Conservation (phyloP, 2,113 vertebrate genomes). For the Nipponia nippon region DNA sequence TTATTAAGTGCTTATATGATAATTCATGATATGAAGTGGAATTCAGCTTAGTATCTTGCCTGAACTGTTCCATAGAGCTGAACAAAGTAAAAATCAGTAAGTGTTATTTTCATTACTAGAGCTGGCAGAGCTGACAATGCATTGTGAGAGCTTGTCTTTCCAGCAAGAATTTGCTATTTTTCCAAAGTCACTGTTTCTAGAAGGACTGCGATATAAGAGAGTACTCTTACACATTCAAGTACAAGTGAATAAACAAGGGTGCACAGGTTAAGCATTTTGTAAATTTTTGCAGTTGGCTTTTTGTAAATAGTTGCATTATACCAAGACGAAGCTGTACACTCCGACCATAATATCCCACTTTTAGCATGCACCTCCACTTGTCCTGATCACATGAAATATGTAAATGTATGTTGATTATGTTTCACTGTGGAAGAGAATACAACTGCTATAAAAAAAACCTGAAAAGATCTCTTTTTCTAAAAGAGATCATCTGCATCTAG, state of each 20-base stretch:
- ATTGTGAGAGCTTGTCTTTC: not conserved
- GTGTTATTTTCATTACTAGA: not conserved
- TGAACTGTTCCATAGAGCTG: not conserved
- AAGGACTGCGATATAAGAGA: not conserved
- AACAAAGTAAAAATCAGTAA: not conserved
- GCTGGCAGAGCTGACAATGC: not conserved
- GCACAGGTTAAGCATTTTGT: not conserved
- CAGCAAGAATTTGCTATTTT: not conserved
- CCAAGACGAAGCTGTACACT: not conserved
- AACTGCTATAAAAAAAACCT: not conserved
- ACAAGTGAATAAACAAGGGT: not conserved
- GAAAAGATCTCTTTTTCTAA: not conserved
- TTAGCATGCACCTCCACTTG: not conserved
- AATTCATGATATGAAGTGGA: not conserved
- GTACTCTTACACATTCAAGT: not conserved
- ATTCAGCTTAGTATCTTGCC: not conserved
- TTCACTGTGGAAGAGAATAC: slow-evolving; percentile 29
- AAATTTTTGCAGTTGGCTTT: not conserved
- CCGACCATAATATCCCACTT: not conserved
- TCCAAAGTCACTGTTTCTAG: not conserved
- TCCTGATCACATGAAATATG: slow-evolving; percentile 69
- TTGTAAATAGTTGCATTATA: not conserved
- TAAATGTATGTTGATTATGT: slow-evolving; percentile 70
- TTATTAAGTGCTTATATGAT: not conserved
- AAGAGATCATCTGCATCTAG: not conserved